Conservation (phyloP, 2,797 vertebrate species). For the Falco novaeseelandiae region DNA sequence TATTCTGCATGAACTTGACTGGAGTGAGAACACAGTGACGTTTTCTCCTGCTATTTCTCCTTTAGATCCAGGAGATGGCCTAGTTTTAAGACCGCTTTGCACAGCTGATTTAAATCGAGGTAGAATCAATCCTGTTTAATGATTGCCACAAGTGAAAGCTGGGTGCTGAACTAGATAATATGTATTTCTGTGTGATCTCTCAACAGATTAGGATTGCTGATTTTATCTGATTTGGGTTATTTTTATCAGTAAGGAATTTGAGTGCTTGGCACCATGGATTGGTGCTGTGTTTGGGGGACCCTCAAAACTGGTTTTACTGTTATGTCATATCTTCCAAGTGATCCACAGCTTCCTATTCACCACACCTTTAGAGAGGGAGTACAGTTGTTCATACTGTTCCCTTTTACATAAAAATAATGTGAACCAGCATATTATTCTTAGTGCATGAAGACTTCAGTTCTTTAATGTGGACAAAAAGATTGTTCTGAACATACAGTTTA, state of each 20-base stretch:
- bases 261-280: not conserved
- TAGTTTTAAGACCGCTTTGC: slow-evolving; percentile 91
- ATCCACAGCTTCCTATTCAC: not conserved
- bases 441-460: not conserved
- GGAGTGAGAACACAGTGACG: slow-evolving; percentile 84
- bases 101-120: slow-evolving; percentile 90
- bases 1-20: slow-evolving; percentile 91
- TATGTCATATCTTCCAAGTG: not conserved
- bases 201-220: not conserved
- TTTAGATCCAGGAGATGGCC: slow-evolving; percentile 85
- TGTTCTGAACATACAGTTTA: not conserved
- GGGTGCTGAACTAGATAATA: not conserved
- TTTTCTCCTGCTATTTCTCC: slow-evolving; percentile 92
- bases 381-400: not conserved
- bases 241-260: not conserved
- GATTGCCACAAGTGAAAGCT: accelerated
- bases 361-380: not conserved
- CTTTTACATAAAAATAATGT: not conserved
- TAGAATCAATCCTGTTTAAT: slow-evolving; percentile 38
- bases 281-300: not conserved
- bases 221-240: not conserved
- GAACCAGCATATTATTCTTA: not conserved
- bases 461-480: not conserved
- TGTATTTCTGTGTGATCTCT: not conserved
- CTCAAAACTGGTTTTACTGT: not conserved